Conservation (phyloP, 2,113 vertebrate genomes). For the Anguilla japonica region DNA sequence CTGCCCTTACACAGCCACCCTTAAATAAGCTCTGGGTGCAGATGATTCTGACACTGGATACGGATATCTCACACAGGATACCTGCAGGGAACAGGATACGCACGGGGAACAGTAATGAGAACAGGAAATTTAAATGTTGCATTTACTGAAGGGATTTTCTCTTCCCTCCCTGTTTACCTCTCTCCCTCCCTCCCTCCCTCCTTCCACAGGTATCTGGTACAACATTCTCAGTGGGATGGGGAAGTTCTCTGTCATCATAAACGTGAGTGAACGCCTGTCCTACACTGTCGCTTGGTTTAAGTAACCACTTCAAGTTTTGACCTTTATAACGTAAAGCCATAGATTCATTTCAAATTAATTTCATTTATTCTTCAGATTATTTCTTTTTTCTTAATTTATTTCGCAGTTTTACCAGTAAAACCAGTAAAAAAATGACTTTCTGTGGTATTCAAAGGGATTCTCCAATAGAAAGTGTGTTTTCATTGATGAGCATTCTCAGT, state of each 20-base stretch:
- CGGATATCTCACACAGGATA: no score
- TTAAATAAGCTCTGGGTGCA: not conserved
- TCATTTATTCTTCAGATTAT: no score
- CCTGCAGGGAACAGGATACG: no score
- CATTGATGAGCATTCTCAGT: not conserved
- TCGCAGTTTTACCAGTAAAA: not conserved
- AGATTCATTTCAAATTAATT: no score
- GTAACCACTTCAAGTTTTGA: not conserved
- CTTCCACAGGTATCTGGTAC: slow-evolving; percentile 90
- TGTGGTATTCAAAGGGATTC: not conserved
- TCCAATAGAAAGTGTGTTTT: not conserved
- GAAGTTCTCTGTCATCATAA: slow-evolving; percentile 98
- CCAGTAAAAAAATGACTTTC: not conserved
- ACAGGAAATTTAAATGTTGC: no score
- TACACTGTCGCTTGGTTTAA: not conserved
- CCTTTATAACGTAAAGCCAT: not conserved
- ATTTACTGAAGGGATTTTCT: not conserved
- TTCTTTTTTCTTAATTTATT: no score
- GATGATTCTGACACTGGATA: no score
- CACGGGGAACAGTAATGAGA: no score
- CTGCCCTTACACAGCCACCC: not conserved
- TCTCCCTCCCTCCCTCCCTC: slow-evolving; percentile 32
- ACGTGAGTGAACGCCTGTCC: slow-evolving; percentile 77
- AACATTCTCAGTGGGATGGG: slow-evolving; percentile 93
- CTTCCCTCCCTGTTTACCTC: not conserved